Conservation (phyloP, 1,140 invertebrate genomes). For the Chionoecetes opilio region DNA sequence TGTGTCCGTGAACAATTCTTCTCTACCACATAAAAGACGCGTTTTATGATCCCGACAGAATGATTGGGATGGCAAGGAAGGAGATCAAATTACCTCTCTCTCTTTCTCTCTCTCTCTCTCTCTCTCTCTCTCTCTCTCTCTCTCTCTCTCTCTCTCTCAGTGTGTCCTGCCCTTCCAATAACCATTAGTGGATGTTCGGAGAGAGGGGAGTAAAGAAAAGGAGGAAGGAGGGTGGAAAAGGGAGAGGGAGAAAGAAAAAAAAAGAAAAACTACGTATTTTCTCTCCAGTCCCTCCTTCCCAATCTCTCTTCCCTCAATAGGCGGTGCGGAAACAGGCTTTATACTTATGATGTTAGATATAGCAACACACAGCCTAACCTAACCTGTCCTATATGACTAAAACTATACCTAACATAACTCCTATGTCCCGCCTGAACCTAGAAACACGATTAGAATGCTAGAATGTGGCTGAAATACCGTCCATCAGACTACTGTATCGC, state of each 20-base stretch:
- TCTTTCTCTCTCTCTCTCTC: not conserved
- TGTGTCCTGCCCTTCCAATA: not conserved
- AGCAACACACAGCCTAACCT: no score
- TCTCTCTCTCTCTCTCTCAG: slow-evolving; percentile 14
- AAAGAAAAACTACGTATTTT: not conserved
- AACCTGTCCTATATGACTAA: no score
- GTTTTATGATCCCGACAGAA: not conserved
- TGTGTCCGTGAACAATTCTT: slow-evolving; percentile 3
- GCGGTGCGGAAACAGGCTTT: not conserved
- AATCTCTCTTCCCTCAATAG: not conserved
- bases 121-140: not conserved
- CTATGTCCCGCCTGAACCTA: no score
- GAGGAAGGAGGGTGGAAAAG: not conserved
- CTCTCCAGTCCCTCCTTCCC: not conserved
- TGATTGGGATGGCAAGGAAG: not conserved
- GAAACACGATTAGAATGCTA: no score
- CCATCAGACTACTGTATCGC: no score
- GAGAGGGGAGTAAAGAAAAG: not conserved
- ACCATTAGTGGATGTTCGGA: slow-evolving; percentile 22
- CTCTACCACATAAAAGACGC: not conserved
- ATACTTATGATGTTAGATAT: no score
- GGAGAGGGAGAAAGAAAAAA: not conserved
- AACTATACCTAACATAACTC: no score
- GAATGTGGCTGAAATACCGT: no score
- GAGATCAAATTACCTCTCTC: not conserved